Evolutionary conservation across 2,888 invertebrate genomes (phyloP), one percentile per base, ranked within the genome.

Genomic region (Achlya flavicornis): DNA sequence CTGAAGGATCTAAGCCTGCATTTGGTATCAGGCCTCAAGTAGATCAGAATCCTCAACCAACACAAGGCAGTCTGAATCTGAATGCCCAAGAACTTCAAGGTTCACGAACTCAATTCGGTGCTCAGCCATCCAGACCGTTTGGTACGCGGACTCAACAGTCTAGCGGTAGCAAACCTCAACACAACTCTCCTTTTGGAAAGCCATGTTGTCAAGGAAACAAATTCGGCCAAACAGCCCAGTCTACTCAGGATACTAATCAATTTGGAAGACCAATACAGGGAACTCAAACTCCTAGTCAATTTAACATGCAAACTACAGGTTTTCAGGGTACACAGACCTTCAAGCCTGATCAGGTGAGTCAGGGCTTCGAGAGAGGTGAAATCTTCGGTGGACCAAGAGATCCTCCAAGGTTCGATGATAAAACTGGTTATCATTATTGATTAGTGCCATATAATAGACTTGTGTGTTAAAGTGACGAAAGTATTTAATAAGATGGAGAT

Each of bases 401-500:
- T 62, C 89, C 91, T 11, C 89, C 92, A 0, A 89, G 80, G 63
- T 93, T 89, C 62, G 89, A 91, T 65, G 77, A 77, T 14, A 75
- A 87, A 76, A 88, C 88, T 61, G 93, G 93, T 41, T 93, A 93
- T 71, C 86, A 92, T 79, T 92, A 92, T 73, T 91, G 69, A 83
- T 69, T 46, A 69, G 75, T 79, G 76, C 78, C 80, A 83, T 80
- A 66, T 35, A 16, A 19, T 64, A 65, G 58, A 60, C 38, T 58
- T 61, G 53, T 65, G 48, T 35, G 33, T 61, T 19, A 57, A 63
- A 59, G 57, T 46, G 61, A 58, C 26, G 57, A 12, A 26, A 57
- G 33, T 32, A 57, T 38, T 57, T 35, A 43, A 26, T 60, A 26
- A 41, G 26, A 46, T 4, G 41, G 60, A 26, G 14, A 60, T 19